phyloP scores from a whole-genome alignment of 2,113 vertebrate species.

The Etheostoma spectabile region DNA sequence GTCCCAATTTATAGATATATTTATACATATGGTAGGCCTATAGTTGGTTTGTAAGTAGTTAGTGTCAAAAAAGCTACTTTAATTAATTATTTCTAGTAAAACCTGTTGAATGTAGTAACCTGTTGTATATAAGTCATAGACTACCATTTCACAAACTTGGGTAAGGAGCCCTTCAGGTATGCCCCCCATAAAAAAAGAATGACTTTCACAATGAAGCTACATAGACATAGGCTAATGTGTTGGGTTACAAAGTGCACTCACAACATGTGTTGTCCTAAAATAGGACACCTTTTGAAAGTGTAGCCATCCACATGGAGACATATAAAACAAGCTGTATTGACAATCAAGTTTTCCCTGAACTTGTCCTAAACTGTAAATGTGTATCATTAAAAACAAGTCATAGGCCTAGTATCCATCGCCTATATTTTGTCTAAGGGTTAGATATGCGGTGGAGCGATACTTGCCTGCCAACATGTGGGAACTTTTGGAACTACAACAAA shows the following conservation, averaged over 20 bases:
- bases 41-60: not conserved
- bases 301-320: not conserved
- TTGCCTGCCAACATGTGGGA: constrained; percentile 70
- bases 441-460: not conserved
- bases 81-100: not conserved
- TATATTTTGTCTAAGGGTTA: not conserved
- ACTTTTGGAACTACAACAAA: constrained; percentile 53
- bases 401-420: too few relatives aligned
- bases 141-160: not conserved
- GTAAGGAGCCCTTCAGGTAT: not conserved
- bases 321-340: not conserved
- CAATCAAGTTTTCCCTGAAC: not conserved
- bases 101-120: not conserved
- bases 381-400: not conserved
- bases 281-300: not conserved
- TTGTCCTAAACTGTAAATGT: not conserved
- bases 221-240: not conserved
- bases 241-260: not conserved
- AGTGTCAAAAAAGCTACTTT: not conserved
- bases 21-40: not conserved
- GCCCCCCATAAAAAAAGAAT: not conserved
- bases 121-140: not conserved
- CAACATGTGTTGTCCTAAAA: not conserved
- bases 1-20: not conserved
- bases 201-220: not conserved